These are phyloP conservation scores for Clarias gariepinus DNA, from an alignment of 2,113 vertebrate genomes.

Conservation along the genomic window DNA sequence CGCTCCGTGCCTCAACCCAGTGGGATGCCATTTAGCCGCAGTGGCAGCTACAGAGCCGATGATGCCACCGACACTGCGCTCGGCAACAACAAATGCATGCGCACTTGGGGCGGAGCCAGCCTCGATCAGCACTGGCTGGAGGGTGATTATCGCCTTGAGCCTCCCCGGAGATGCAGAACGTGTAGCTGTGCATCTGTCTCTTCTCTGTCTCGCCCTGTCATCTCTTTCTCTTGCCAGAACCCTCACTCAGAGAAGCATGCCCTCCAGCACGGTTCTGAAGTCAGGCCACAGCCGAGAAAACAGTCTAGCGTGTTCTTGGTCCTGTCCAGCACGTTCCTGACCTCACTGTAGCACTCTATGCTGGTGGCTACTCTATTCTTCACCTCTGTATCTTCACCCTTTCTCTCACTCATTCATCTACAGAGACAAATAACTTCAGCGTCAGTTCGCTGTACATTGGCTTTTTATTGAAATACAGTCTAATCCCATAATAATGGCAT, in stretches of 20 bases:
- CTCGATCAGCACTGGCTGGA: neutral
- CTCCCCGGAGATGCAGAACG: neutral
- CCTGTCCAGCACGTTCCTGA: neutral
- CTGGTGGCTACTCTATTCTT: neutral
- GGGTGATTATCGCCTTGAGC: neutral
- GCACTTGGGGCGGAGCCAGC: neutral
- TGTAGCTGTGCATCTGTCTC: neutral
- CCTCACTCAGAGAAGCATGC: neutral
- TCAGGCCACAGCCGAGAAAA: neutral
- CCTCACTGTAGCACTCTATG: neutral
- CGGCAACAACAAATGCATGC: neutral
- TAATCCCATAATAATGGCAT: no score
- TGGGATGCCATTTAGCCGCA: neutral
- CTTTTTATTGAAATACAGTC: neutral
- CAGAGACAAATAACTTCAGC: neutral
- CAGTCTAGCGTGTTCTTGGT: neutral
- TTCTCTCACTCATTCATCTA: neutral
- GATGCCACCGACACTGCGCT: neutral
- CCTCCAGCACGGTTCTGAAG: neutral
- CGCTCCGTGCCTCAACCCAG: neutral
- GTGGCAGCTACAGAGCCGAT: neutral
- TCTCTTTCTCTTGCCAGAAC: neutral
- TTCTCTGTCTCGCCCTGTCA: neutral
- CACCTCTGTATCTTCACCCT: neutral
- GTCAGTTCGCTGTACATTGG: neutral